A percentile compares a stretch with the other conserved stretches of the same genome.
Evolutionary conservation across 2,113 vertebrate species (phyloP).

Genomic region (Alligator mississippiensis): DNA sequence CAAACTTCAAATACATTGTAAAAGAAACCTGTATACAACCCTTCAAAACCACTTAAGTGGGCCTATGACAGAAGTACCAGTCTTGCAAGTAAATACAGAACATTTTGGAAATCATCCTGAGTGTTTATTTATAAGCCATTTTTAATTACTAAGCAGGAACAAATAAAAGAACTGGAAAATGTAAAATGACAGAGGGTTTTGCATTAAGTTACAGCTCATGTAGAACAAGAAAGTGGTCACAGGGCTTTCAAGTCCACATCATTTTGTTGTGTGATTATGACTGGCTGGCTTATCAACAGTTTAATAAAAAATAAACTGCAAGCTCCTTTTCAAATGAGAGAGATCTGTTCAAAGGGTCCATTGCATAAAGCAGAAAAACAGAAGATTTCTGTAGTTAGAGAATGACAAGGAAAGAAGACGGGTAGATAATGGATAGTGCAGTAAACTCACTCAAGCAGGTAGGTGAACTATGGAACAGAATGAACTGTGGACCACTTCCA

Average conservation of each 20-base stretch:
- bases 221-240: slow-evolving; percentile 47
- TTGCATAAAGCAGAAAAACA: fast-evolving
- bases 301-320: slow-evolving; percentile 12
- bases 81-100: slow-evolving; percentile 69
- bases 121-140: slow-evolving; percentile 91
- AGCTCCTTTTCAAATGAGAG: background rate
- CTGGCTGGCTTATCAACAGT: slow-evolving; percentile 43
- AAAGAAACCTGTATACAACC: slow-evolving; percentile 90
- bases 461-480: background rate
- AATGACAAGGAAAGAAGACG: background rate
- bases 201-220: slow-evolving; percentile 73
- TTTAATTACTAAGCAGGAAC: slow-evolving; percentile 81
- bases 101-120: slow-evolving; percentile 80
- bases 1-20: slow-evolving; percentile 87
- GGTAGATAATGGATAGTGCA: background rate
- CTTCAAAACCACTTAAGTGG: slow-evolving; percentile 88
- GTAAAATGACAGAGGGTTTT: slow-evolving; percentile 68
- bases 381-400: fast-evolving
- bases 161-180: slow-evolving; percentile 77
- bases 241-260: slow-evolving; percentile 48
- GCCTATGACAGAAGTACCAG: slow-evolving; percentile 64
- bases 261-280: slow-evolving; percentile 52
- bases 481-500: background rate
- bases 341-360: background rate
- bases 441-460: background rate